phyloP scores from a whole-genome alignment of 1,140 invertebrate species.

The Dryas iulia region DNA sequence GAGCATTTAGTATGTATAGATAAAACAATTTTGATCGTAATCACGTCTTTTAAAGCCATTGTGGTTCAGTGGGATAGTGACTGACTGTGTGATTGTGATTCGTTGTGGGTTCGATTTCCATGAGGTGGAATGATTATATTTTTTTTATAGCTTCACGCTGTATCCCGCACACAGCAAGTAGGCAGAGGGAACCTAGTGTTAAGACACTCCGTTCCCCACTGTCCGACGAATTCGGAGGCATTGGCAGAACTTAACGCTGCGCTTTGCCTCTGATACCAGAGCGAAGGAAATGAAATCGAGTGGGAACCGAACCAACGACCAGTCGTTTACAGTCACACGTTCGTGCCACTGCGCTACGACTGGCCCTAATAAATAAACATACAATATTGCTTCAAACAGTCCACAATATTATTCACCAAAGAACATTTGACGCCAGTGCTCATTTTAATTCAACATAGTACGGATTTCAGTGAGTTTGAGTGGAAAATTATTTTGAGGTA shows the following conservation, averaged over 20 bases:
- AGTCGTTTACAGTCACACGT: too few species aligned
- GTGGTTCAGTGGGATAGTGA: too few species aligned
- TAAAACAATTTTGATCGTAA: background rate
- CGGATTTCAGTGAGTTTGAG: conserved; percentile 2
- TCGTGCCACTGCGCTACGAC: too few species aligned
- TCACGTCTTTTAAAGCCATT: too few species aligned
- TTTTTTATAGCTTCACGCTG: too few species aligned
- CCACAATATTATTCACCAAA: background rate
- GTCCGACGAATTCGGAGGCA: background rate
- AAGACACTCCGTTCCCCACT: too few species aligned
- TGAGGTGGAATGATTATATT: too few species aligned
- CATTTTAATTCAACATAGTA: background rate
- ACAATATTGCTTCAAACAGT: background rate
- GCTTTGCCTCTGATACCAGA: background rate
- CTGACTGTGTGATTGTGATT: too few species aligned
- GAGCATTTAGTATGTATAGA: too few species aligned
- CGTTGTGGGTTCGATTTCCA: too few species aligned
- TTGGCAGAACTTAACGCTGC: background rate
- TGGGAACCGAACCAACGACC: background rate
- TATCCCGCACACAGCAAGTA: too few species aligned
- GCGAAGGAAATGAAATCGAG: background rate
- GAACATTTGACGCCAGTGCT: background rate
- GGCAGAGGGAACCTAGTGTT: too few species aligned
- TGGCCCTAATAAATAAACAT: background rate
- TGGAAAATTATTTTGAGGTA: conserved; percentile 3